Evolutionary conservation across 2,888 invertebrate species (phyloP), one percentile per base, ranked within the genome.

Genomic region (Melinaea marsaeus): DNA sequence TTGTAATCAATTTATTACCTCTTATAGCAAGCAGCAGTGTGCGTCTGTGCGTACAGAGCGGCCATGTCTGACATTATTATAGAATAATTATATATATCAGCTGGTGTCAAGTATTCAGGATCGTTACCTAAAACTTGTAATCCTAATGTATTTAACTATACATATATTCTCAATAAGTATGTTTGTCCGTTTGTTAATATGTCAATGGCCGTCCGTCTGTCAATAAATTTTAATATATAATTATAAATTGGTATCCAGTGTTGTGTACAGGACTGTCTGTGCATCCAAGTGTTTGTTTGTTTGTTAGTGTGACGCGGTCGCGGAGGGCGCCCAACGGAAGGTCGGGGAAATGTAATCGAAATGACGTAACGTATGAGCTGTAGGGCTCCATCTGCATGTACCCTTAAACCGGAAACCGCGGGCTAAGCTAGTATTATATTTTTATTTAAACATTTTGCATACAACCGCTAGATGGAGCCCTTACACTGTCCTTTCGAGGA

Each of bases 241-340:
- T 9, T 42, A 42, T 42, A 11, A 42, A 42, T 42, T 42, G 6
- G 42, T 42, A 9, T 9, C 9, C 9, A 9, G 11, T 37, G 9
- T 42, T 42, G 42, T 42, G 11, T 9, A 9, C 42, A 42, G 55
- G 33, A 22, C 32, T 35, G 34, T 2, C 13, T 55, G 55, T 32
- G 51, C 32, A 32, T 51, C 51, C 32, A 51, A 51, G 11, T 51
- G 11, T 54, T 64, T 67, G 58, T 77, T 73, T 65, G 62, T 69
- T 66, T 62, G 71, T 71, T 77, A 79, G 79, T 73, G 73, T 72
- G 74, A 69, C 66, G 74, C 66, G 63, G 68, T 58, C 54, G 69
- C 70, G 71, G 71, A 45, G 71, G 74, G 65, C 74, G 67, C 62
- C 63, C 65, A 69, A 60, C 61, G 61, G 66, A 73, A 80, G 80